Percentiles rank a stretch among this genome's conserved stretches.
These are phyloP conservation scores for Pseudopodoces humilis DNA, from an alignment of 2,113 vertebrate species.

Conservation along the genomic window DNA sequence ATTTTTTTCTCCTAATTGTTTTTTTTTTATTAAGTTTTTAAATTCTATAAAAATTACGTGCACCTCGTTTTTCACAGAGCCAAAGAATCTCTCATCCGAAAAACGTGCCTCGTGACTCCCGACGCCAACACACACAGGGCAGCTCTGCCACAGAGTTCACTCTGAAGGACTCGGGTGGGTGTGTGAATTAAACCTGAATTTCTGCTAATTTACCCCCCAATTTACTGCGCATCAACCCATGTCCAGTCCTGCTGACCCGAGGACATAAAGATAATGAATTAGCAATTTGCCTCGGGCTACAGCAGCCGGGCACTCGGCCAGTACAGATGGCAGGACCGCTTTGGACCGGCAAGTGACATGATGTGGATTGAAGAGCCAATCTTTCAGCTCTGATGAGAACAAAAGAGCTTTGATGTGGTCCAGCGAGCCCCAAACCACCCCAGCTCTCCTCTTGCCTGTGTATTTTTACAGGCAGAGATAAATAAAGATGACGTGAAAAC, in stretches of 20 bases:
- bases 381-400: not conserved
- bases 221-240: rapidly evolving
- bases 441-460: not conserved
- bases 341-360: not conserved
- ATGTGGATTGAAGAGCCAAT: not conserved
- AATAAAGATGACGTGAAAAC: not conserved
- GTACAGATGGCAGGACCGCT: not conserved
- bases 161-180: rapidly evolving
- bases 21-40: no score
- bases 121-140: no score
- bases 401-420: not conserved
- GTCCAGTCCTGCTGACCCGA: not conserved
- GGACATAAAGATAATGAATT: not conserved
- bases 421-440: not conserved
- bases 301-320: not conserved
- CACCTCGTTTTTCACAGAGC: not conserved
- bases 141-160: not conserved
- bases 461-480: not conserved
- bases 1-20: no score
- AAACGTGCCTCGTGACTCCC: not conserved
- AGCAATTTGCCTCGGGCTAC: not conserved
- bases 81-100: not conserved
- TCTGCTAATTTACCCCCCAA: not conserved
- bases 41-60: no score
- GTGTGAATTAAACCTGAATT: not conserved